Evolutionary conservation across 2,888 invertebrate genomes (phyloP).

Genomic region (Drosophila barbarae): DNA sequence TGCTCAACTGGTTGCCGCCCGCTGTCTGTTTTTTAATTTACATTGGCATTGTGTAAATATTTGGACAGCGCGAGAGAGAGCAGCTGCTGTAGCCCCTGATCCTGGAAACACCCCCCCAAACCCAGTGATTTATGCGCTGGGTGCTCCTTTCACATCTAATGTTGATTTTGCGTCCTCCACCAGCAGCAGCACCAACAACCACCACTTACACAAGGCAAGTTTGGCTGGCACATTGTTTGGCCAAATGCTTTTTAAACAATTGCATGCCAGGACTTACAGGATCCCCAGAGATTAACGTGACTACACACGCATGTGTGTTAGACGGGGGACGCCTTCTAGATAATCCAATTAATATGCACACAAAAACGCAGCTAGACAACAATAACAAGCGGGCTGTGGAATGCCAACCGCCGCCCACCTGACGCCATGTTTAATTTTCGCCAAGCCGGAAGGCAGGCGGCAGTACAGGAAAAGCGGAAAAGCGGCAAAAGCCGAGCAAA

Average conservation of each 20-base stretch:
- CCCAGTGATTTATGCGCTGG: slow-evolving; percentile 61
- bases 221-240: slow-evolving; percentile 48
- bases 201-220: not conserved
- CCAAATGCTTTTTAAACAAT: slow-evolving; percentile 73
- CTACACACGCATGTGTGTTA: slow-evolving; percentile 45
- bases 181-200: not conserved
- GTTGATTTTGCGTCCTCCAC: slow-evolving; percentile 68
- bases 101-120: slow-evolving; percentile 32
- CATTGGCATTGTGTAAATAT: slow-evolving; percentile 73
- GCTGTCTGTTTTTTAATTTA: slow-evolving; percentile 66
- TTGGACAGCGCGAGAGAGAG: slow-evolving; percentile 60
- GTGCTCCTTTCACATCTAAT: slow-evolving; percentile 51
- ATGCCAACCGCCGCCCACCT: slow-evolving; percentile 19
- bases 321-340: slow-evolving; percentile 61
- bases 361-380: slow-evolving; percentile 69
- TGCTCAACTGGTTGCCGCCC: slow-evolving; percentile 73
- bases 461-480: slow-evolving; percentile 36
- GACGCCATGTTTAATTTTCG: slow-evolving; percentile 65
- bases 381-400: slow-evolving; percentile 47
- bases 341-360: slow-evolving; percentile 77
- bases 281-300: slow-evolving; percentile 76
- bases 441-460: slow-evolving; percentile 53
- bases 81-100: slow-evolving; percentile 30
- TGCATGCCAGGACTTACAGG: slow-evolving; percentile 60
- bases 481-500: slow-evolving; percentile 36